Percentiles rank a stretch among this genome's conserved stretches.
Conservation (phyloP, 2,113 vertebrate species). For the Brienomyrus longianalis region DNA sequence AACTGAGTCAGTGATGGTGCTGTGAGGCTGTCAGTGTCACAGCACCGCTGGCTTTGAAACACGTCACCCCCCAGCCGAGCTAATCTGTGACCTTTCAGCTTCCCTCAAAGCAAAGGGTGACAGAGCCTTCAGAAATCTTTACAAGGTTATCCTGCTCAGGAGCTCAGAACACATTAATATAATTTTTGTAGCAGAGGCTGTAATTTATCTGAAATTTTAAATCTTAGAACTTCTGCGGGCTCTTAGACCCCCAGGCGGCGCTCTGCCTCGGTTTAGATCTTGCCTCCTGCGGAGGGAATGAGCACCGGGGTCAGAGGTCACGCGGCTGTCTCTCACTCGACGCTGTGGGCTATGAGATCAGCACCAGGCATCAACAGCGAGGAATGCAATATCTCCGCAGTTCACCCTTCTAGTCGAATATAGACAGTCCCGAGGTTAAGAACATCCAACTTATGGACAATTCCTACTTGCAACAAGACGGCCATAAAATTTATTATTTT, state of each 20-base stretch:
- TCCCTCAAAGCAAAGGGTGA: not conserved
- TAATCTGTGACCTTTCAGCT: not conserved
- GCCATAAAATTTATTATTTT: not conserved
- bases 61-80: not conserved
- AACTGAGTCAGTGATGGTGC: not conserved
- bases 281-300: not conserved
- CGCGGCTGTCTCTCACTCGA: not conserved
- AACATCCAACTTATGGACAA: not conserved
- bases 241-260: not conserved
- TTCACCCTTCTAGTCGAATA: not conserved
- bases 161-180: not conserved
- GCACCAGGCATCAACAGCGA: not conserved
- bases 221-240: not conserved
- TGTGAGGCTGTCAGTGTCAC: not conserved
- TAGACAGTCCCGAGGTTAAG: not conserved
- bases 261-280: not conserved
- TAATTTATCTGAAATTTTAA: conserved; percentile 1
- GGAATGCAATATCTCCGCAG: not conserved
- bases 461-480: not conserved
- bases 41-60: not conserved
- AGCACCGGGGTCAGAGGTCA: not conserved
- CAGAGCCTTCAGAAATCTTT: not conserved
- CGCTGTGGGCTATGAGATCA: not conserved
- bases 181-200: not conserved
- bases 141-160: not conserved